Evolutionary conservation across 2,113 vertebrate species (phyloP), one percentile per base, ranked within the genome.

Genomic region (Xenotilapia longispinis): DNA sequence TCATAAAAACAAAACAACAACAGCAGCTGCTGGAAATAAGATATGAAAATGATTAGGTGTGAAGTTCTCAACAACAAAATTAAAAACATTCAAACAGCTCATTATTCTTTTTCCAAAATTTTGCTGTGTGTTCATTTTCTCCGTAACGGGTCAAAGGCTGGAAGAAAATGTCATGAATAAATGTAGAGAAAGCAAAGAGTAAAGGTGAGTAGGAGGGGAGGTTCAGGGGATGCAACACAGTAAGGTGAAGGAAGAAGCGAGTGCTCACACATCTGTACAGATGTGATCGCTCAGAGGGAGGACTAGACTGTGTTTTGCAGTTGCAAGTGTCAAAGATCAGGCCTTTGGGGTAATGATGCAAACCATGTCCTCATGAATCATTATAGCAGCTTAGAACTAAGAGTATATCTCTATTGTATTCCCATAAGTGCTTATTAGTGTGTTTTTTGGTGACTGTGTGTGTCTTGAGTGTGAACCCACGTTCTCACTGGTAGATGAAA

Each of bases 281-380:
- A 88, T 80, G 80, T 53, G 80, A 89, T 80, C 49, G 40, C 87
- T 81, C 80, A 33, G 57, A 82, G 83, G 81, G 73, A 84, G 83
- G 81, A 45, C 84, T 70, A 23, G 90, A 65, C 65, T 88, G 53
- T 38, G 82, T 21, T 26, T 53, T 87, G 88, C 88, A 88, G 85
- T 88, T 85, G 80, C 7, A 84, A 78, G 78, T 81, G 88, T 91
- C 80, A 91, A 28, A 90, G 88, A 58, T 91, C n/a, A 8, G 7
- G 83, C 81, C 91, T 92, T 53, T 23, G 58, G 90, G 92, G 92
- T 65, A 85, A 88, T 49, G 33, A 82, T 90, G 83, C 4, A 49
- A 81, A 75, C 40, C 12, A 42, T 38, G 58, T 78, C 11, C 63
- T 90, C 84, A 93, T 93, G 84, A 93, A 93, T 93, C 87, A 95